Evolutionary conservation across 2,797 vertebrate genomes (phyloP), one percentile per base, ranked within the genome.

Genomic region (Botia almorhae): DNA sequence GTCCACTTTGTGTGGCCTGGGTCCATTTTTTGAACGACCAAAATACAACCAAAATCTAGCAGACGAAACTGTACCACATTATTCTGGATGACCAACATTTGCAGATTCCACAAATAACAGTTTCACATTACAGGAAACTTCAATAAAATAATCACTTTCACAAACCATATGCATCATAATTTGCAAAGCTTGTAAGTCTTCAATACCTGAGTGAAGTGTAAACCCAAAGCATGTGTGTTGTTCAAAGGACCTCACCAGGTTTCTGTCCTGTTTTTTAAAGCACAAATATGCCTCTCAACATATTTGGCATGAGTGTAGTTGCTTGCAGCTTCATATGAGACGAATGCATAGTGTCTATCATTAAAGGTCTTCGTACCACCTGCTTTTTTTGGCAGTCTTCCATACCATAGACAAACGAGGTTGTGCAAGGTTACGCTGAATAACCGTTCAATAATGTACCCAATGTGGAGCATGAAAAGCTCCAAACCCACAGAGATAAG

Each of bases 281-380:
- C 17, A 0, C 70, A 23, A 63, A 36, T 26, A 67, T 58, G 26
- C 36, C 33, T 80, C 21, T 17, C 51, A 50, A 74, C 61, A 80
- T 80, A 60, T 58, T 80, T 80, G 78, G 78, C 78, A 80, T 46
- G 70, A 63, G 48, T 43, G 17, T 68, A 55, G 73, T 76, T 83
- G 73, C 76, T 65, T 63, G 67, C 73, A 76, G 76, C 65, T 67
- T 26, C 69, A 79, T 48, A 71, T 75, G 67, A 75, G 81, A 58
- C 39, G 36, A 75, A 76, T 39, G 63, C 77, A 72, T 64, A 73
- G 65, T 21, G 50, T 80, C 50, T 36, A 80, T 80, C 19, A 73
- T 80, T 53, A 55, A 73, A 73, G 61, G 17, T 71, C 79, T 70
- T 60, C 60, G 13, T 26, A 48, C 46, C 69, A 77, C 74, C 82